phyloP scores from a whole-genome alignment of 2,888 invertebrate species.

The Monochamus alternatus region DNA sequence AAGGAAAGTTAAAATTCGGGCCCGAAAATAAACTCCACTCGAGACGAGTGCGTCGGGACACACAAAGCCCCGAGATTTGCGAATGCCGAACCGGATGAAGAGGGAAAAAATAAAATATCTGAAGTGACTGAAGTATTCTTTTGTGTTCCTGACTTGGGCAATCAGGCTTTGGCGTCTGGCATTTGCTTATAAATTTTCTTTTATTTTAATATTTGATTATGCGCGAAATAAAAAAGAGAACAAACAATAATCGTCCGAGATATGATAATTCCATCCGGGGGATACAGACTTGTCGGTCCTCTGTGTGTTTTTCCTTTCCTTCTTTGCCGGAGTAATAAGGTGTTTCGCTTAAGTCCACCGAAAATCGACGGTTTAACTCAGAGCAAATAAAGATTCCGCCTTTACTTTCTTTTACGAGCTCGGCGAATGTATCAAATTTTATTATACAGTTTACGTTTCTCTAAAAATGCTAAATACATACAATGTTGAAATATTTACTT shows the following conservation, averaged over 20 bases:
- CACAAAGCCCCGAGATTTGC: constrained; percentile 23
- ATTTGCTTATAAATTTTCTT: constrained; percentile 26
- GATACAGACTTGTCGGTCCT: constrained; percentile 11
- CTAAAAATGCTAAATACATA: too few species aligned
- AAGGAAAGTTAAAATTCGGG: constrained; percentile 1
- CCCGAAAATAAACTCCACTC: constrained; percentile 3
- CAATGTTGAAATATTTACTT: too few species aligned
- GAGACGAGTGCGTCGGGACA: constrained; percentile 18
- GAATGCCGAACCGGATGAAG: constrained; percentile 28
- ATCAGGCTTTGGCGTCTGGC: constrained; percentile 21
- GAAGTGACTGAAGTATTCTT: constrained; percentile 29
- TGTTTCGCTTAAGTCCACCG: background rate
- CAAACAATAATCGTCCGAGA: constrained; percentile 32
- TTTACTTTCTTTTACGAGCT: background rate
- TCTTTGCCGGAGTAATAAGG: background rate
- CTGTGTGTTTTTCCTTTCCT: constrained; percentile 5
- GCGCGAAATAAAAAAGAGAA: constrained; percentile 11
- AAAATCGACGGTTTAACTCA: background rate
- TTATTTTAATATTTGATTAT: constrained; percentile 32
- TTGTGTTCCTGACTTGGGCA: constrained; percentile 31
- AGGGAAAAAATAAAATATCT: constrained; percentile 33
- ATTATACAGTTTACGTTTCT: too few species aligned
- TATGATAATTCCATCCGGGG: constrained; percentile 25
- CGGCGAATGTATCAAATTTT: background rate
- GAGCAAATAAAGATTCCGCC: background rate